Percentiles rank a stretch among this genome's conserved stretches.
phyloP scores from a whole-genome alignment of 1,140 invertebrate genomes.

The Macrosteles quadrilineatus region DNA sequence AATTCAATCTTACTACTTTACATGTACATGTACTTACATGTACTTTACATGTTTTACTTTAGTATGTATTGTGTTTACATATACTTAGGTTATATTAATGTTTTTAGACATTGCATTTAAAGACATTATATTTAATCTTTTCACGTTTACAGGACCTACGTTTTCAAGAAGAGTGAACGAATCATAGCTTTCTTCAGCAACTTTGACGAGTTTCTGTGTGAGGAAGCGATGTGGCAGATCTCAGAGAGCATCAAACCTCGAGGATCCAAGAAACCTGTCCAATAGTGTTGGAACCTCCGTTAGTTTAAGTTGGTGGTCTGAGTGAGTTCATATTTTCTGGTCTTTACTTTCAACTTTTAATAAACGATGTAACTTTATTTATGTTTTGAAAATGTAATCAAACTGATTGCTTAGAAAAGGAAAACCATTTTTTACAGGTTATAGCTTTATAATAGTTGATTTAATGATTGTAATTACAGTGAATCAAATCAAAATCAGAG shows the following conservation, averaged over 20 bases:
- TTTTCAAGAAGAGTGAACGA: constrained; percentile 88
- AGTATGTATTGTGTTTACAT: too few species aligned
- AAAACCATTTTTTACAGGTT: too few species aligned
- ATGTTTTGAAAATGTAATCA: background rate
- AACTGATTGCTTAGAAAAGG: too few species aligned
- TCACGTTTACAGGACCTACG: constrained; percentile 65
- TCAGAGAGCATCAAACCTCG: constrained; percentile 95
- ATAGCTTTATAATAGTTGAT: too few species aligned
- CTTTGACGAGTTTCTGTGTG: constrained; percentile 92
- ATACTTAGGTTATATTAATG: too few species aligned
- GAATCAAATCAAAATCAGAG: too few species aligned
- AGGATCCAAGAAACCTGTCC: constrained; percentile 50
- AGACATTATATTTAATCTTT: background rate
- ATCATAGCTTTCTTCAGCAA: constrained; percentile 96
- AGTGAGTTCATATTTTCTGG: background rate
- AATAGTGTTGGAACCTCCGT: constrained; percentile 5
- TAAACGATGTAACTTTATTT: background rate
- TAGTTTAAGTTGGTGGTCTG: background rate
- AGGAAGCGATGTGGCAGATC: constrained; percentile 97
- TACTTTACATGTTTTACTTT: too few species aligned
- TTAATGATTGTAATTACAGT: too few species aligned
- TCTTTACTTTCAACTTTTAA: background rate
- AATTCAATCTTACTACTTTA: too few species aligned
- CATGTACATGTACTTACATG: too few species aligned
- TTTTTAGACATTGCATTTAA: background rate